Conservation (phyloP, 2,797 vertebrate species). For the Garrulus glandarius region DNA sequence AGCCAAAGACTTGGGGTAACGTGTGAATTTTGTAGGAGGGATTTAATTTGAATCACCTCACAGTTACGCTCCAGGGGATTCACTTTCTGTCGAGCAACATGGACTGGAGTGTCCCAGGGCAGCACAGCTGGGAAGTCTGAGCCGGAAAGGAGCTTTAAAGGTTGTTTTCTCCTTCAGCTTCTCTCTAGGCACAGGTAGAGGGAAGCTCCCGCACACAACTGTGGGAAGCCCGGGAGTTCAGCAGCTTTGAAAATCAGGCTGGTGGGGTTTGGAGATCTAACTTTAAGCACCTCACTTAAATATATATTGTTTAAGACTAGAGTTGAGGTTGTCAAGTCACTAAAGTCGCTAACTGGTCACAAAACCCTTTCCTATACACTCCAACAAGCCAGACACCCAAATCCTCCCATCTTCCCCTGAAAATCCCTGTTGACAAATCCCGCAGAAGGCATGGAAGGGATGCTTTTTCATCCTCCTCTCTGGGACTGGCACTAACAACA, state of each 20-base stretch:
- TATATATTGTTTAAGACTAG: not conserved
- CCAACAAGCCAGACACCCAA: not conserved
- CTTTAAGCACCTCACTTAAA: not conserved
- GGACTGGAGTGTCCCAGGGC: not conserved
- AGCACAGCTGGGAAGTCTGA: not conserved
- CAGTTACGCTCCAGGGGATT: not conserved
- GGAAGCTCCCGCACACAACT: not conserved
- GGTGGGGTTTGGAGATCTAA: not conserved
- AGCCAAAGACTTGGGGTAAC: not conserved
- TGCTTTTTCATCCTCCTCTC: not conserved
- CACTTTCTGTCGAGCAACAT: accelerated
- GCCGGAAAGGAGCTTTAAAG: not conserved
- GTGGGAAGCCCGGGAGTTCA: not conserved
- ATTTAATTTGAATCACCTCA: not conserved
- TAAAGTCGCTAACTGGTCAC: not conserved
- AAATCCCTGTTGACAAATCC: not conserved
- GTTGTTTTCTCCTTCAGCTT: not conserved
- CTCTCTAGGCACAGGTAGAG: not conserved
- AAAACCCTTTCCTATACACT: not conserved
- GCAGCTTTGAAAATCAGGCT: not conserved
- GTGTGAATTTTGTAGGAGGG: not conserved
- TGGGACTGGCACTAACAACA: not conserved
- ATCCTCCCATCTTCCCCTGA: not conserved
- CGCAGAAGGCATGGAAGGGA: not conserved
- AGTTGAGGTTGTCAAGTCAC: not conserved